phyloP scores from a whole-genome alignment of 2,113 vertebrate species.

The Heloderma charlesbogerti region DNA sequence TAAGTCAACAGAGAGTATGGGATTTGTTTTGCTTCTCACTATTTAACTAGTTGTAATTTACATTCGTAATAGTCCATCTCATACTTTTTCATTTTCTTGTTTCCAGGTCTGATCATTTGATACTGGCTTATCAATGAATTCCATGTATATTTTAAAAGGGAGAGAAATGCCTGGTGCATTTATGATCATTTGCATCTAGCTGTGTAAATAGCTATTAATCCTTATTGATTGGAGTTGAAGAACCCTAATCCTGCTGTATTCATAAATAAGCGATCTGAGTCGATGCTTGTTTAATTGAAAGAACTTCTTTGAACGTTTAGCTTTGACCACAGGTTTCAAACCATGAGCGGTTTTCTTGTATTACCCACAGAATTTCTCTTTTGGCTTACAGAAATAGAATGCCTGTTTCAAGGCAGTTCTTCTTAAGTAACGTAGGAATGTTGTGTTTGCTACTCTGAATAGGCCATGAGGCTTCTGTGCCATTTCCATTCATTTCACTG shows the following conservation, averaged over 20 bases:
- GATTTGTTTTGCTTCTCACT: not conserved
- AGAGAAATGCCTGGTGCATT: not conserved
- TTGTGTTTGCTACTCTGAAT: not conserved
- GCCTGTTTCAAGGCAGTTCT: not conserved
- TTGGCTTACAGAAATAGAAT: not conserved
- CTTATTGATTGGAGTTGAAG: slow-evolving; percentile 23
- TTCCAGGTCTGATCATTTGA: not conserved
- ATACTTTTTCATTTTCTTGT: not conserved
- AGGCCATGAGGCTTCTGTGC: not conserved
- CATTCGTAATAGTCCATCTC: not conserved
- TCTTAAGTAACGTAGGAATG: not conserved
- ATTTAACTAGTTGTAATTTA: not conserved
- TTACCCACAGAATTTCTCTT: slow-evolving; percentile 34
- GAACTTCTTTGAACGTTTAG: slow-evolving; percentile 48
- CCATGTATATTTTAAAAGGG: not conserved
- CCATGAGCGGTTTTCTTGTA: slow-evolving; percentile 5
- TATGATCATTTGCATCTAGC: not conserved
- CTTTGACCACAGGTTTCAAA: slow-evolving; percentile 22
- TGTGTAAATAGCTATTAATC: slow-evolving; percentile 17
- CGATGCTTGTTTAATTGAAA: slow-evolving; percentile 40
- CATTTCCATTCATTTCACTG: not conserved
- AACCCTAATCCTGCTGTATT: slow-evolving; percentile 42
- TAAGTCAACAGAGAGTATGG: not conserved
- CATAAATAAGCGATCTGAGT: slow-evolving; percentile 26
- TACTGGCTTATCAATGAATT: not conserved